Conservation (phyloP, 2,113 vertebrate species). For the Ancistrus triradiatus region DNA sequence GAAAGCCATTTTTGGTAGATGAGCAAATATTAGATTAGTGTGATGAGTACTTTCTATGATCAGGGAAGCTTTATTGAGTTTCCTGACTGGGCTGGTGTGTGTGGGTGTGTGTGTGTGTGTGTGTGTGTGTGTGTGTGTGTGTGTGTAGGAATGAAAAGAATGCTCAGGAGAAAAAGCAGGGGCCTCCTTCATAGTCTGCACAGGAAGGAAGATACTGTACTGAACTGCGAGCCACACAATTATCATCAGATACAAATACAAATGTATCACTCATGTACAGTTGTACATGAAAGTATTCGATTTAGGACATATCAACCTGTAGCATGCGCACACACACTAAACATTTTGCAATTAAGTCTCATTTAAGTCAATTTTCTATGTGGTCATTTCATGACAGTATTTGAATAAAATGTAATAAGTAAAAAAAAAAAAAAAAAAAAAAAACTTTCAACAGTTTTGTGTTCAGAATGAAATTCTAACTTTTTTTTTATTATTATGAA, state of each 20-base stretch:
- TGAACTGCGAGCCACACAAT: neutral
- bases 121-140: conserved; percentile 42
- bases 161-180: conserved; percentile 61
- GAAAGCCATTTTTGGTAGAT: conserved; percentile 12
- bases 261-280: no score
- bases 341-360: no score
- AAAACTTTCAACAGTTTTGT: no score
- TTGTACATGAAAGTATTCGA: no score
- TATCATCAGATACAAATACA: neutral
- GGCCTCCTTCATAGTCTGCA: conserved; percentile 58
- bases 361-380: no score
- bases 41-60: conserved; percentile 24
- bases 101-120: conserved; percentile 37
- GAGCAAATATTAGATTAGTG: conserved; percentile 54
- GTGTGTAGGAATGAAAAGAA: conserved; percentile 63
- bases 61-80: conserved; percentile 44
- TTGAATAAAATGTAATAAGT: no score
- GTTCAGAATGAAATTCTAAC: no score
- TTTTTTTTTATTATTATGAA: no score
- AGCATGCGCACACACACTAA: no score
- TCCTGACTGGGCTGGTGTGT: conserved; percentile 20
- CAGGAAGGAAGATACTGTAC: conserved; percentile 14
- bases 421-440: neutral
- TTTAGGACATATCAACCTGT: no score
- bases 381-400: no score